These are phyloP conservation scores for Channa maculata DNA, from an alignment of 2,113 vertebrate species.

Conservation along the genomic window DNA sequence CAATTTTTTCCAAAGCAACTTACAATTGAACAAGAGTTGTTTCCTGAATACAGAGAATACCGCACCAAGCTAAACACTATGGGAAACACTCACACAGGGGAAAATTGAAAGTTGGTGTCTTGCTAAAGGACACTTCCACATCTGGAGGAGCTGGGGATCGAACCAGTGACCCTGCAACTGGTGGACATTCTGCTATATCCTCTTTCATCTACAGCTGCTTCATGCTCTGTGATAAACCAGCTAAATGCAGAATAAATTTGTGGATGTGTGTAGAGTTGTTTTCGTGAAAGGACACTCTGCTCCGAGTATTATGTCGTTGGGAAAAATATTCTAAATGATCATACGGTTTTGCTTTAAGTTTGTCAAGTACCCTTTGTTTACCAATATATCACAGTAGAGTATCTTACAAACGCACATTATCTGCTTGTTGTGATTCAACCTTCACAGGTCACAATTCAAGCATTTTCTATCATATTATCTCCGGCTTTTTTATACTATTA, in stretches of 20 bases:
- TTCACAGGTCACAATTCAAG: constrained; percentile 61
- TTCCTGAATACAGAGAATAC: no score
- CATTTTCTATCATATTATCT: constrained; percentile 43
- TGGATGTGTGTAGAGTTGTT: background rate
- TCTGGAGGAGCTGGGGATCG: no score
- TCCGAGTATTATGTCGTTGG: background rate
- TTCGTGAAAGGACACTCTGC: constrained; percentile 11
- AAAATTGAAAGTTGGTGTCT: no score
- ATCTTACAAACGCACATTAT: constrained; percentile 43
- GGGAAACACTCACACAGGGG: no score
- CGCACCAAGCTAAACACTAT: no score
- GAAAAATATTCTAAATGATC: constrained; percentile 12
- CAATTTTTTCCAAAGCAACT: no score
- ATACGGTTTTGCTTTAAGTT: constrained; percentile 9
- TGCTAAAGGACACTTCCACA: no score
- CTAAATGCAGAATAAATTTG: constrained; percentile 22
- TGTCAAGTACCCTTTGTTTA: constrained; percentile 17
- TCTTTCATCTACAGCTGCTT: background rate
- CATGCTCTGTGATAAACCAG: constrained; percentile 30
- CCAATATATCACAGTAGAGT: constrained; percentile 35
- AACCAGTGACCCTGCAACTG: no score
- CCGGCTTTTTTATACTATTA: constrained; percentile 56
- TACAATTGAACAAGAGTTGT: no score
- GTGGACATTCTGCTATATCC: no score
- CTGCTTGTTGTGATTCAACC: constrained; percentile 54